Conservation (phyloP, 2,888 invertebrate species). For the Agriopis leucophaearia region DNA sequence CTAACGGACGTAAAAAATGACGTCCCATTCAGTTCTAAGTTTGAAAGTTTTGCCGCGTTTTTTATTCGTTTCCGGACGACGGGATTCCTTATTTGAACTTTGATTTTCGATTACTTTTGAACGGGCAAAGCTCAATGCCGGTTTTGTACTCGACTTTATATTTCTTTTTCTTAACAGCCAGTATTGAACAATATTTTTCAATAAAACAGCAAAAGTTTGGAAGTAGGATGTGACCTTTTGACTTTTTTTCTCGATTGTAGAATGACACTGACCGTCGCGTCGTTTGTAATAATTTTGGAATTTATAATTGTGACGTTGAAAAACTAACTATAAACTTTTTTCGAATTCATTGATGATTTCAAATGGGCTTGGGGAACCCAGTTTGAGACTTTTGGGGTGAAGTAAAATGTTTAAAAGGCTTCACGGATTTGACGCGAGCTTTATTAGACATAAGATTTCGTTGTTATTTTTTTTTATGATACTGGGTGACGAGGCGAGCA, state of each 20-base stretch:
- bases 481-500: too few relatives aligned
- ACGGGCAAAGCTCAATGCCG: conserved; percentile 32
- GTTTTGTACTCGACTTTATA: conserved; percentile 28
- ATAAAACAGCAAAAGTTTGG: conserved; percentile 33
- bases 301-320: conserved; percentile 65
- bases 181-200: conserved; percentile 12
- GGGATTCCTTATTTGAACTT: conserved; percentile 73
- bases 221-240: conserved; percentile 49
- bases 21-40: conserved; percentile 81
- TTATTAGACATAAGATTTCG: too few relatives aligned
- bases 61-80: conserved; percentile 83
- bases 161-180: conserved; percentile 3
- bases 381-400: conserved; percentile 3
- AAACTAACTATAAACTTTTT: conserved; percentile 40
- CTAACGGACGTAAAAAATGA: conserved; percentile 85
- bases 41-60: conserved; percentile 85
- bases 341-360: conserved; percentile 42
- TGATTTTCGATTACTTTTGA: conserved; percentile 51
- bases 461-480: too few relatives aligned
- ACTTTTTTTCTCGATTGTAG: conserved; percentile 64
- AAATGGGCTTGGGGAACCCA: conserved; percentile 10
- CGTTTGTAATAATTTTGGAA: conserved; percentile 56
- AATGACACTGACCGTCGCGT: conserved; percentile 48
- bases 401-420: background rate
- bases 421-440: background rate